Evolutionary conservation across 2,113 vertebrate species (phyloP).

Genomic region (Melierax canorus): DNA sequence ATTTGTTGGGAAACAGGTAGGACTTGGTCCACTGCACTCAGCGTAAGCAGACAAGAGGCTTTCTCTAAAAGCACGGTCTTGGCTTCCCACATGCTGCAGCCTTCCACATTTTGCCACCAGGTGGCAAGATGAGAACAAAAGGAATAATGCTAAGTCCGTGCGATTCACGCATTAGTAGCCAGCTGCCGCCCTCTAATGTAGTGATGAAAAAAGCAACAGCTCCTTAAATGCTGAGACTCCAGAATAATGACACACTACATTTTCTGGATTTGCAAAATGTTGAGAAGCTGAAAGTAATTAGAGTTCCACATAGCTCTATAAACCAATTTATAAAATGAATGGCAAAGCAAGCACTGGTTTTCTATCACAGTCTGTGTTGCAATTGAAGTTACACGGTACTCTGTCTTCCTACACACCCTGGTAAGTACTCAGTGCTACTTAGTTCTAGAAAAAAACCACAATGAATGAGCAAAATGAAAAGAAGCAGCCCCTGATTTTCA

Average conservation of each 20-base stretch:
- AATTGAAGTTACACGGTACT: background rate
- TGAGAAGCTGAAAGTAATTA: background rate
- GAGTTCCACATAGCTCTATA: background rate
- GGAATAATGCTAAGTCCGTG: background rate
- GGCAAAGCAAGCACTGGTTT: background rate
- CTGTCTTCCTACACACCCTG: background rate
- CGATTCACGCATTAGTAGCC: background rate
- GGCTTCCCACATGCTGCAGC: background rate
- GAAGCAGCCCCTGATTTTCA: background rate
- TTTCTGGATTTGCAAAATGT: background rate
- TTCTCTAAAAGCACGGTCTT: background rate
- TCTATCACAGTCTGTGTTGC: background rate
- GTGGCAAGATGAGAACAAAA: slow-evolving; percentile 31
- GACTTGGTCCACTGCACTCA: background rate
- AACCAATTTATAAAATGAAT: background rate
- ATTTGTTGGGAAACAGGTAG: background rate
- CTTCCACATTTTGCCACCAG: slow-evolving; percentile 24
- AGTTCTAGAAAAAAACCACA: background rate
- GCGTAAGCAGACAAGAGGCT: background rate
- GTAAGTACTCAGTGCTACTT: background rate
- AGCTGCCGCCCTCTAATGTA: background rate
- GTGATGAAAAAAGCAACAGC: background rate
- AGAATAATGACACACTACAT: background rate
- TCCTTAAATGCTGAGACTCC: background rate
- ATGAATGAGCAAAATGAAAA: background rate